Evolutionary conservation across 2,113 vertebrate genomes (phyloP).

Genomic region (Pseudorasbora parva): DNA sequence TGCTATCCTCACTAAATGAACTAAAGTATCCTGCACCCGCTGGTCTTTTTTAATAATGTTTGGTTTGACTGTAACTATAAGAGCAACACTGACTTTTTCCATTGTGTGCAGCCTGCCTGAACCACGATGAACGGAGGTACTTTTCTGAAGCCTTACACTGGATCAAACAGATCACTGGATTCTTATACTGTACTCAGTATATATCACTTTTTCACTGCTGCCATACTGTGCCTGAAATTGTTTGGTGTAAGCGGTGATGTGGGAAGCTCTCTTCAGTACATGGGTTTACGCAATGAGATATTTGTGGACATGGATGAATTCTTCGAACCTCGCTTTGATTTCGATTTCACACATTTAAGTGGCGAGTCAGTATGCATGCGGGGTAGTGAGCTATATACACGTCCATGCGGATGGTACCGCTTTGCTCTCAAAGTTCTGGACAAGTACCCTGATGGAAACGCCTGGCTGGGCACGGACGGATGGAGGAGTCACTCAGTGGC

Average conservation of each 20-base stretch:
- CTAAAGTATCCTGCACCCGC: too few relatives aligned
- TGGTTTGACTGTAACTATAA: too few relatives aligned
- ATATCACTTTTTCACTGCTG: not conserved
- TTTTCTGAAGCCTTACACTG: conserved; percentile 25
- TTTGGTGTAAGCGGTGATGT: too few relatives aligned
- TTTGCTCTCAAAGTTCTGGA: conserved; percentile 61
- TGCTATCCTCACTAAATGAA: too few relatives aligned
- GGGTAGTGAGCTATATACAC: conserved; percentile 66
- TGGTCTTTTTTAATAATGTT: too few relatives aligned
- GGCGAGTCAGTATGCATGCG: conserved; percentile 13
- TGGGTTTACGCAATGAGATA: not conserved
- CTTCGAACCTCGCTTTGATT: conserved; percentile 38
- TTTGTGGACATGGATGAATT: conserved; percentile 51
- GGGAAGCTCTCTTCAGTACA: too few relatives aligned
- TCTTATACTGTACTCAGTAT: not conserved
- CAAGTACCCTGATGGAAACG: conserved; percentile 60
- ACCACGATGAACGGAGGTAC: too few relatives aligned
- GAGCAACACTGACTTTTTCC: too few relatives aligned
- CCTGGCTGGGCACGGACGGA: conserved; percentile 62
- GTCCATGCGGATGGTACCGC: conserved; percentile 70
- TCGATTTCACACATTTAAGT: conserved; percentile 32
- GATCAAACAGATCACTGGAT: not conserved
- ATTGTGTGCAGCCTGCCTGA: too few relatives aligned
- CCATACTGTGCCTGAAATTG: too few relatives aligned
- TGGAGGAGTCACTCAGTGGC: conserved; percentile 9